Percentiles rank a stretch among this genome's conserved stretches.
Conservation (phyloP, 2,797 vertebrate genomes). For the Pseudomugil tenellus region DNA sequence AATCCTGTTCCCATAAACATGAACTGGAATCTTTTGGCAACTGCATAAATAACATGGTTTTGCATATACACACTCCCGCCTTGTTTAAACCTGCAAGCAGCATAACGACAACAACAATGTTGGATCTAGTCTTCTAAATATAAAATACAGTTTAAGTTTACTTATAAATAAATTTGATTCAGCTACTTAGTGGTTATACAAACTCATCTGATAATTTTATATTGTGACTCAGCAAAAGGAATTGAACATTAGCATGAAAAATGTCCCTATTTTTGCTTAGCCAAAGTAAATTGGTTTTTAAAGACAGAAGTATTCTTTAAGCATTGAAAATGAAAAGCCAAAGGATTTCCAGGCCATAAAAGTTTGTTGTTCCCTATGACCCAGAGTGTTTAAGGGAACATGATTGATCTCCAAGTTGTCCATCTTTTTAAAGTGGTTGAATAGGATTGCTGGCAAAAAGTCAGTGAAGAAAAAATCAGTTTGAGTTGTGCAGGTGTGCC, state of each 20-base stretch:
- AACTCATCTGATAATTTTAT: not conserved
- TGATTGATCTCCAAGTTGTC: not conserved
- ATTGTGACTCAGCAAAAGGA: not conserved
- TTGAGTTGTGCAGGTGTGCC: conserved; percentile 37
- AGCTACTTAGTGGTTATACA: no score
- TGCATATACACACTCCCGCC: no score
- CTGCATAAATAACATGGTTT: no score
- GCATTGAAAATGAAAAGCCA: not conserved
- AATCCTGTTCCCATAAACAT: no score
- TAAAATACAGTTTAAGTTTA: no score
- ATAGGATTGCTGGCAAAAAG: conserved; percentile 6
- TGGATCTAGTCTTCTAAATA: no score
- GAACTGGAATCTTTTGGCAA: no score
- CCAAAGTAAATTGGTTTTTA: no score
- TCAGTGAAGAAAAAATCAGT: not conserved
- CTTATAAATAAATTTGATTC: no score
- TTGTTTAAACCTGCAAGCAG: no score
- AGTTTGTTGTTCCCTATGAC: not conserved
- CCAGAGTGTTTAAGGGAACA: not conserved
- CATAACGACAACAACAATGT: no score
- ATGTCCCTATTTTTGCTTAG: not conserved
- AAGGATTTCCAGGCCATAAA: not conserved
- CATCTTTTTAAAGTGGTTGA: conserved; percentile 1
- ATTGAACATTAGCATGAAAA: not conserved
- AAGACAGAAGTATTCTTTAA: no score